Conservation (phyloP, 2,888 invertebrate genomes). For the Ichneumon xanthorius region DNA sequence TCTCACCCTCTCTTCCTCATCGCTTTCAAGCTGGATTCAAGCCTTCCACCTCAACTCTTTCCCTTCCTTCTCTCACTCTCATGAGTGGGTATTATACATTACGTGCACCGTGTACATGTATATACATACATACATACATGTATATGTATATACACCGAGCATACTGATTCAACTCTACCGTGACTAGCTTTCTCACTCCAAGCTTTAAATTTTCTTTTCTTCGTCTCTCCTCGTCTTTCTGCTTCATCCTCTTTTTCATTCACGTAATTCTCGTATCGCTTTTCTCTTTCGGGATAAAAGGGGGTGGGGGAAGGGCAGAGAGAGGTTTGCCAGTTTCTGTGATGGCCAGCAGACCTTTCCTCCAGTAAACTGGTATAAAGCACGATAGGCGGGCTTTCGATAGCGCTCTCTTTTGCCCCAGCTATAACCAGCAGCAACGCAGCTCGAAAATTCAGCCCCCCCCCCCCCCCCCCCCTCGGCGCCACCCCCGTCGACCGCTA, state of each 20-base stretch:
- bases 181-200: constrained; percentile 17
- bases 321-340: constrained; percentile 20
- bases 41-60: constrained; percentile 18
- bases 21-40: constrained; percentile 13
- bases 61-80: constrained; percentile 1
- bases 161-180: constrained; percentile 28
- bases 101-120: neutral
- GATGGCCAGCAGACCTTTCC: constrained; percentile 30
- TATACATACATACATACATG: neutral
- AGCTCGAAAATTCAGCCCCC: neutral
- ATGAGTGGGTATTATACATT: constrained; percentile 20
- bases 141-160: neutral
- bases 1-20: neutral
- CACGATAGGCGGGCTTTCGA: constrained; percentile 50
- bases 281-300: neutral
- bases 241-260: constrained; percentile 18
- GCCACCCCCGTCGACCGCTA: constrained; percentile 18
- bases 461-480: neutral
- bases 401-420: constrained; percentile 21
- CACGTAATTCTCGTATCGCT: constrained; percentile 4
- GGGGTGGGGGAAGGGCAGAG: no score
- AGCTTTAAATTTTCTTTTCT: constrained; percentile 26
- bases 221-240: neutral
- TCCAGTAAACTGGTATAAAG: constrained; percentile 44
- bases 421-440: constrained; percentile 24